These are phyloP conservation scores for Sinocyclocheilus maitianheensis DNA, from an alignment of 2,113 vertebrate species.

Conservation along the genomic window DNA sequence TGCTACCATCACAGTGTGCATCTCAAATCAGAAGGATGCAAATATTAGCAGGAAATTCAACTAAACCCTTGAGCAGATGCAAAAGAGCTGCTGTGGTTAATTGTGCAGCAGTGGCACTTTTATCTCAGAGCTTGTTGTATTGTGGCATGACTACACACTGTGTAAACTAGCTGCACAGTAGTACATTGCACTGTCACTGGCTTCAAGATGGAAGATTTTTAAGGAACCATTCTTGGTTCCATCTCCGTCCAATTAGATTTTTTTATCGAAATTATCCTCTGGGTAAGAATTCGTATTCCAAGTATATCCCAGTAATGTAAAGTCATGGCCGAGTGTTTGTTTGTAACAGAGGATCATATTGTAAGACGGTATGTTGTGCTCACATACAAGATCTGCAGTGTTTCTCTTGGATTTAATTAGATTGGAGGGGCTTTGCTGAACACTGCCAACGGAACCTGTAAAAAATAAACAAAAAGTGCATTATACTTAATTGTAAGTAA, in stretches of 20 bases:
- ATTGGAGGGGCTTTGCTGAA: conserved; percentile 44
- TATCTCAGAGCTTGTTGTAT: conserved; percentile 43
- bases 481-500: too few species aligned
- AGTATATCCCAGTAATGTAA: conserved; percentile 33
- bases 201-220: neutral
- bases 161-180: conserved; percentile 56
- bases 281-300: neutral
- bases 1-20: neutral
- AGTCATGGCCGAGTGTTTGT: neutral
- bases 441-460: conserved; percentile 17
- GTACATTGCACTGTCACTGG: conserved; percentile 45
- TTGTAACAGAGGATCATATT: conserved; percentile 48
- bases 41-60: neutral
- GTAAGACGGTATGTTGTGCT: neutral
- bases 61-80: neutral
- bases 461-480: neutral
- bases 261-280: conserved; percentile 6
- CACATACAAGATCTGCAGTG: conserved; percentile 21
- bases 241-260: conserved; percentile 35
- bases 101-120: neutral
- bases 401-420: conserved; percentile 5
- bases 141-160: conserved; percentile 3
- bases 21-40: neutral
- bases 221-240: conserved; percentile 19
- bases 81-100: neutral